These are phyloP conservation scores for Bovichtus diacanthus DNA, from an alignment of 2,797 vertebrate species.

Conservation along the genomic window DNA sequence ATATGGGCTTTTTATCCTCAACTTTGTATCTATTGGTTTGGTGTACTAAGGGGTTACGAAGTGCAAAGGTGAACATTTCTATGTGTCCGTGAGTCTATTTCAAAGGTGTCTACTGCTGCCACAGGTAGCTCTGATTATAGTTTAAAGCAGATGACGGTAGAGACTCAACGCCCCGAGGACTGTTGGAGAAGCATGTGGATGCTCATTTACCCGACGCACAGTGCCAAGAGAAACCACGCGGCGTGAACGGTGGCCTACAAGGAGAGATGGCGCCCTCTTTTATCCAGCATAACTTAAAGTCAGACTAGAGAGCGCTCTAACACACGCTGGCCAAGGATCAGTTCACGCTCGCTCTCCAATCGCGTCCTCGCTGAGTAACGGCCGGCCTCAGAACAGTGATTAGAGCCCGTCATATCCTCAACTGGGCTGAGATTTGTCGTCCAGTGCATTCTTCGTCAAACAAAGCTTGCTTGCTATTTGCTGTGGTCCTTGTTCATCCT, in stretches of 20 bases:
- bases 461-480: constrained; percentile 70
- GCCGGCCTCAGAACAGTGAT: constrained; percentile 59
- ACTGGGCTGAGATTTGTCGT: constrained; percentile 51
- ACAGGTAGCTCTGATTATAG: constrained; percentile 45
- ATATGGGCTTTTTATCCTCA: constrained; percentile 86
- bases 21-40: constrained; percentile 86
- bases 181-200: constrained; percentile 64
- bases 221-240: constrained; percentile 80
- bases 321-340: constrained; percentile 47
- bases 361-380: constrained; percentile 23
- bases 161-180: constrained; percentile 60
- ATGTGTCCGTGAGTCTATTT: constrained; percentile 73
- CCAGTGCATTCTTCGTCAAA: constrained; percentile 44
- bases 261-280: constrained; percentile 55
- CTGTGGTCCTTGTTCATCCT: constrained; percentile 65
- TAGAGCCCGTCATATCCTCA: constrained; percentile 49
- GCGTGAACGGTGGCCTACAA: constrained; percentile 65
- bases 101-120: constrained; percentile 61
- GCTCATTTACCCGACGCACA: constrained; percentile 68
- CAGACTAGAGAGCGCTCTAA: constrained; percentile 37
- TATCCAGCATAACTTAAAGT: constrained; percentile 62
- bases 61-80: constrained; percentile 77
- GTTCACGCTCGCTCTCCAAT: constrained; percentile 26
- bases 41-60: constrained; percentile 78
- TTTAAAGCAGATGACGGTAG: constrained; percentile 51